Evolutionary conservation across 2,888 invertebrate species (phyloP).

Genomic region (Poecilus cupreus): DNA sequence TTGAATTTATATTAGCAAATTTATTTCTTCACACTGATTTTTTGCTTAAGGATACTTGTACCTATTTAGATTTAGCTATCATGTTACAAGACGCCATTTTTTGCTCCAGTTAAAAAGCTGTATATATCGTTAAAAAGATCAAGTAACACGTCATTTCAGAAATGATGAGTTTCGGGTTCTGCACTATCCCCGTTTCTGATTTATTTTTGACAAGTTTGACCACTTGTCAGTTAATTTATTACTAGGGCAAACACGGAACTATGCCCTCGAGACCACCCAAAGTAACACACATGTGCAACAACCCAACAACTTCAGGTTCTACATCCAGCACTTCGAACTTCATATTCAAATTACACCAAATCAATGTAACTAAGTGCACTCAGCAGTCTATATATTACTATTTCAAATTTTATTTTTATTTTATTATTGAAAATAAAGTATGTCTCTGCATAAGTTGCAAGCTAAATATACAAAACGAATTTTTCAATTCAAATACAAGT

Average conservation of each 20-base stretch:
- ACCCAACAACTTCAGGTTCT: neutral
- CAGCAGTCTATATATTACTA: too few species aligned
- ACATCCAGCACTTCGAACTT: neutral
- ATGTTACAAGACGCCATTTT: neutral
- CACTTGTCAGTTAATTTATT: constrained; percentile 21
- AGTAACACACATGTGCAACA: neutral
- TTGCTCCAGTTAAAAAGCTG: neutral
- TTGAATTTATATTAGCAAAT: neutral
- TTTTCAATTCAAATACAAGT: too few species aligned
- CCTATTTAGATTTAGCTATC: neutral
- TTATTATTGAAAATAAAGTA: too few species aligned
- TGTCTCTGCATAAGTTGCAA: too few species aligned
- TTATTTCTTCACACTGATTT: neutral
- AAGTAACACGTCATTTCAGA: constrained; percentile 2
- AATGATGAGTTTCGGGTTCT: constrained; percentile 10
- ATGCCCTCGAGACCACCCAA: neutral
- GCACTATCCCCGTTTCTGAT: constrained; percentile 11
- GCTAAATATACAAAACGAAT: too few species aligned
- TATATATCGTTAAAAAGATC: neutral
- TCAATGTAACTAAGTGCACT: neutral
- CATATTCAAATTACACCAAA: neutral
- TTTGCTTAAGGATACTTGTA: neutral
- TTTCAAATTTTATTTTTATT: too few species aligned
- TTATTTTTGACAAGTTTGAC: constrained; percentile 26
- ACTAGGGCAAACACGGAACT: neutral